Evolutionary conservation across 2,888 invertebrate species (phyloP), one percentile per base, ranked within the genome.

Genomic region (Yponomeuta malinellus): DNA sequence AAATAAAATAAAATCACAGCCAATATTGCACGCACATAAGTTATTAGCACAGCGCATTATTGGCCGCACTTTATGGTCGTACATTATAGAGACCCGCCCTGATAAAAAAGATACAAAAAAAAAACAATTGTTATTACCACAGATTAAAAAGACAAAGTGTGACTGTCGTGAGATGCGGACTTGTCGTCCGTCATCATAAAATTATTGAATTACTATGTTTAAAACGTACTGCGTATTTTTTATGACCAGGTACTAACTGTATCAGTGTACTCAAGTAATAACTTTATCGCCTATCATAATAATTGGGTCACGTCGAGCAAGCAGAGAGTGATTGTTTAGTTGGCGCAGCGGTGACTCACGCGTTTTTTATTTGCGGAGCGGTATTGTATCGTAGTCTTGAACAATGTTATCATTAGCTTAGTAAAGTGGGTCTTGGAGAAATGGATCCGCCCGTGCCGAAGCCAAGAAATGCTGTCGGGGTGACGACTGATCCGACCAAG

Each of bases 401-500:
- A 65, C 65, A 65, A 65, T 65, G 65, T 65, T 29, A 5, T 43
- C 43, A 43, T 37, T 67, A 43, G 67, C 43, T 12, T 37, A 33
- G 66, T 66, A 10, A 33, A 67, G 15, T n/a, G 67, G 43, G n/a
- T 15, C 15, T 33, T 37, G 67, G n/a, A n/a, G 33, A 43, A n/a
- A 91, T 90, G 91, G 90, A 90, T 85, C 88, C 89, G 63, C 90
- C 90, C n/a, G 83, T 88, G 37, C 90, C 90, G n/a, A 89, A 87
- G 76, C 90, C 90, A 29, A 79, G 90, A 73, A 86, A 67, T 52
- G 59, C 29, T 31, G 48, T 81, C 72, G 79, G 84, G 63, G 77
- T 83, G 68, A 73, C 79, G 70, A 81, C 77, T 74, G 84, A 85
- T 69, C 79, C 85, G 52, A 72, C 77, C 3, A 91, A 92, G 74